Evolutionary conservation across 2,113 vertebrate species (phyloP), one percentile per base, ranked within the genome.

Genomic region (Maccullochella peelii): DNA sequence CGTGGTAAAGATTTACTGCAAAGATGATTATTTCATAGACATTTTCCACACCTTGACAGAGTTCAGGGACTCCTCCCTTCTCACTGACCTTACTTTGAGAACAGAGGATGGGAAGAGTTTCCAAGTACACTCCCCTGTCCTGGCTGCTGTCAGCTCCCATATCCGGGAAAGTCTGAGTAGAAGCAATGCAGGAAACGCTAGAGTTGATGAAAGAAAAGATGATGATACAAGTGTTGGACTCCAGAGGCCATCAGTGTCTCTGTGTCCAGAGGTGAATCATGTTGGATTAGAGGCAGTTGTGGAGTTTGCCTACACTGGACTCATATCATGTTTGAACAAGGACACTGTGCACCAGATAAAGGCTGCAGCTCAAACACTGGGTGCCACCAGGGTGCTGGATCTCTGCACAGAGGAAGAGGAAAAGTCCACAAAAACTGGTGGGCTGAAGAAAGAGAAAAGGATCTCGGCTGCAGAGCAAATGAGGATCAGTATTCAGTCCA

Each of bases 251-350:
- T 88, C 80, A 7, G 0, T 95, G 27, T 65, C 15, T 78, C 38
- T 95, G 55, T 86, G 81, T 68, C 82, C 88, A 16, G 92, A 90
- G 11, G 91, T 94, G 33, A 82, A 88, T 30, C 27, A 25, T 18
- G n/a, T 76, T 21, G 95, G 95, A 72, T 88, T 97, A 82, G 92
- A 94, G 58, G 95, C 95, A 1, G 77, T 97, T 70, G 88, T 98
- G 44, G 92, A 96, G 79, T 98, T 99, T 25, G 96, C 97, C 61
- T 99, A 99, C 11, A 92, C 93, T 8, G 98, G 97, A 15, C 18
- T 72, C 36, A 84, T 95, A 8, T 63, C 94, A 2, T 12, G 42
- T 54, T 80, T 95, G 84, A 86, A 55, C 2, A 0, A 47, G 61
- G 80, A 83, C 27, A 86, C 18, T 1, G 8, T 86, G 1, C 23